A percentile compares a stretch with the other conserved stretches of the same genome.
These are phyloP conservation scores for Synergus japonicus DNA, from an alignment of 2,888 invertebrate species.

Conservation along the genomic window DNA sequence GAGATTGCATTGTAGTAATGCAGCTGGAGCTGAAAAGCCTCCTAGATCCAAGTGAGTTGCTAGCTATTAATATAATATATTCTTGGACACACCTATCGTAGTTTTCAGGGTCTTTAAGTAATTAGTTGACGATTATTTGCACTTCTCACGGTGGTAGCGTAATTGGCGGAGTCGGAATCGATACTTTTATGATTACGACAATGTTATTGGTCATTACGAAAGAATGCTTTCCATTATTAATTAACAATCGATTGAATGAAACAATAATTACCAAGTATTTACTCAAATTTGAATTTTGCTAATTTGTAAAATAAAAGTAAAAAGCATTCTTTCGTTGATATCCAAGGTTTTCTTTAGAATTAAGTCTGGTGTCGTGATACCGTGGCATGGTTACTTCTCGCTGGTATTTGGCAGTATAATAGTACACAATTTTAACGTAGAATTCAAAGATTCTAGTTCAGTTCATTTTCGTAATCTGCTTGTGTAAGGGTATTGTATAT, in stretches of 20 bases:
- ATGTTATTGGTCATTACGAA: not conserved
- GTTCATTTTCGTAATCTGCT: constrained; percentile 2
- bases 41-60: constrained; percentile 76
- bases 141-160: constrained; percentile 6
- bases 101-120: constrained; percentile 3
- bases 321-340: constrained; percentile 1
- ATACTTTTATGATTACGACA: not conserved
- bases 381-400: constrained; percentile 69
- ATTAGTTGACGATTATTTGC: not conserved
- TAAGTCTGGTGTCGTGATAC: constrained; percentile 65
- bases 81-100: not conserved
- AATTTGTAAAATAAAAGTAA: not conserved
- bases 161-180: not conserved
- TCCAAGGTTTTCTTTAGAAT: not conserved
- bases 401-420: constrained; percentile 21
- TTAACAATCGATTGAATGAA: not conserved
- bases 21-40: constrained; percentile 70
- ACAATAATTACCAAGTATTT: not conserved
- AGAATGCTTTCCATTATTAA: constrained; percentile 3
- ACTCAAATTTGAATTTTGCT: not conserved
- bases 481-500: not conserved
- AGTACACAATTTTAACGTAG: constrained; percentile 21
- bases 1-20: constrained; percentile 66
- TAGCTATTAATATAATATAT: constrained; percentile 46
- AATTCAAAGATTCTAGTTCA: constrained; percentile 8